Evolutionary conservation across 2,113 vertebrate species (phyloP), one percentile per base, ranked within the genome.

Genomic region (Paraplagusia blochii): DNA sequence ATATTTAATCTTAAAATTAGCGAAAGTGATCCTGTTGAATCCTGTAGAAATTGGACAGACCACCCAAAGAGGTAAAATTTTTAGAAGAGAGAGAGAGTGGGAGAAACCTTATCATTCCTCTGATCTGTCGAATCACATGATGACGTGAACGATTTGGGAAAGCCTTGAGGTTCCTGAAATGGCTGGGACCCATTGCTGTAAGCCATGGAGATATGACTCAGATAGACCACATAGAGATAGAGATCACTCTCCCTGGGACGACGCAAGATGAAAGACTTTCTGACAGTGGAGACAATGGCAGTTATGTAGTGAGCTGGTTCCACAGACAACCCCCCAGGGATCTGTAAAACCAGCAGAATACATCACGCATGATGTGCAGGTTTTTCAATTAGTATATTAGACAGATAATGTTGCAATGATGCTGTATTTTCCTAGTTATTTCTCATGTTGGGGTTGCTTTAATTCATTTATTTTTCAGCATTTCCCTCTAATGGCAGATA

Each of bases 211-310:
- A 69, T 77, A 58, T 57, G 45, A 57, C 59, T 51, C 8, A 82
- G 56, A 70, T 72, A 58, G 45, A 79, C 33, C 33, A 1, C 19
- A n/a, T n/a, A 3, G 47, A 82, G 82, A 85, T 81, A 83, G 39
- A 43, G 60, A 79, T 75, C 70, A 15, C 49, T 63, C 53, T 74
- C 53, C 19, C 45, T 62, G 16, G 56, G 67, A 66, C 47, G 10
- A 38, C 52, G 50, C 9, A 42, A 58, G 72, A 84, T 83, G 69
- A 87, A 81, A 83, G 72, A 58, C 71, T 71, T 74, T 84, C 77
- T 76, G 67, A 55, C 60, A 55, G 66, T 15, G 29, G 47, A 59
- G 56, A 62, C 66, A 80, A 69, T 12, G 15, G 57, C 8, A 60
- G 44, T 76, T 47, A 66, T 64, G 64, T 74, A 70, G 49, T 53